These are phyloP conservation scores for Pocillopora verrucosa DNA, from an alignment of 64 coral and sea anemone species.

Conservation along the genomic window DNA sequence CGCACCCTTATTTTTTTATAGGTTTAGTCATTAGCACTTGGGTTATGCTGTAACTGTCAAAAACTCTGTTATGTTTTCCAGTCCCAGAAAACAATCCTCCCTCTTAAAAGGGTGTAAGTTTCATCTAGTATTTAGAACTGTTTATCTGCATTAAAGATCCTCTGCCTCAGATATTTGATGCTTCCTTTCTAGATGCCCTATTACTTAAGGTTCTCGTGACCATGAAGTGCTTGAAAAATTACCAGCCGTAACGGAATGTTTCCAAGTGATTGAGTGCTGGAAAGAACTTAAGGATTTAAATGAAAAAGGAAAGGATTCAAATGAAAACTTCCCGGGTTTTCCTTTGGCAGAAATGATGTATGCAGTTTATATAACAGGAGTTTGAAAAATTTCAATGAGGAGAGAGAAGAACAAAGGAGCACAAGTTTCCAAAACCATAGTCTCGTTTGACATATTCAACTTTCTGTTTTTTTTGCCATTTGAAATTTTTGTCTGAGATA, in stretches of 20 bases:
- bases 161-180: constrained; percentile 21
- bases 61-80: constrained; percentile 8
- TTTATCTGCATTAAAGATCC: constrained; percentile 35
- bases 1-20: background rate
- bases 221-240: constrained; percentile 1
- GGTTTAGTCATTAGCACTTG: constrained; percentile 14
- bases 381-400: background rate
- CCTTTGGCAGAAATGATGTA: no score
- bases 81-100: constrained; percentile 11
- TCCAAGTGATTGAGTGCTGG: background rate
- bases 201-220: background rate
- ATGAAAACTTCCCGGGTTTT: no score
- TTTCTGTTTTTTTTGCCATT: background rate
- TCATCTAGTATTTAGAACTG: constrained; percentile 10
- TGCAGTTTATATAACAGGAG: background rate
- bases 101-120: constrained; percentile 19
- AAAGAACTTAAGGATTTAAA: background rate
- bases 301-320: no score
- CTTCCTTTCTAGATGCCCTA: constrained; percentile 6
- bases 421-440: background rate
- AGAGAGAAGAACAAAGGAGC: background rate
- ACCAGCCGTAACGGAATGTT: background rate
- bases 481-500: constrained; percentile 10
- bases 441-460: constrained; percentile 26
- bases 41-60: background rate